A percentile compares a stretch with the other conserved stretches of the same genome.
These are phyloP conservation scores for Rhyzopertha dominica DNA, from an alignment of 1,140 invertebrate species.

Conservation along the genomic window DNA sequence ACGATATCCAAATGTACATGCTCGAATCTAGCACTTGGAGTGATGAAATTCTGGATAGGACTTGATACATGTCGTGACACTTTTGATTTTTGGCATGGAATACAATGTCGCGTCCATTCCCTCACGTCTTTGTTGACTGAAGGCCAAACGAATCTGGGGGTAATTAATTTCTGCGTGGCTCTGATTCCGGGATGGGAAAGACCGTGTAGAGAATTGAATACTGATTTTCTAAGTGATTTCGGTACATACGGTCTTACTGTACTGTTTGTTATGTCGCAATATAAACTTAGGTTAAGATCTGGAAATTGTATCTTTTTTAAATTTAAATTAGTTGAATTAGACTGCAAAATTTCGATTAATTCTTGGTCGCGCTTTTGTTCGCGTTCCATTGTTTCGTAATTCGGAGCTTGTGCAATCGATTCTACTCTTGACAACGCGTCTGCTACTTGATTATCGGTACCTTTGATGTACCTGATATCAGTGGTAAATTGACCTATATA, in stretches of 20 bases:
- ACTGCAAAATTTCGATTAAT: no score
- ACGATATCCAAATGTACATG: conserved; percentile 46
- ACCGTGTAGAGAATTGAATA: no score
- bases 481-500: conserved; percentile 38
- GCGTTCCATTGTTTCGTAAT: no score
- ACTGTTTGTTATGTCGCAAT: no score
- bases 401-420: conserved; percentile 7
- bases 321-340: no score
- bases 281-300: no score
- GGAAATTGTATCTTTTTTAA: no score
- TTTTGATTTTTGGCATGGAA: conserved; percentile 34
- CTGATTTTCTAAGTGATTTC: no score
- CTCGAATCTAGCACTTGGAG: conserved; percentile 20
- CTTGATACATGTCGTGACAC: conserved; percentile 18
- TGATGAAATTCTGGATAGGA: conserved; percentile 15
- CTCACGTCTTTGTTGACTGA: conserved; percentile 27
- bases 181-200: conserved; percentile 27
- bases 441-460: conserved; percentile 31
- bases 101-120: conserved; percentile 24
- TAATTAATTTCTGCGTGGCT: conserved; percentile 20
- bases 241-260: no score
- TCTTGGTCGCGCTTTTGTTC: no score
- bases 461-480: conserved; percentile 37
- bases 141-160: conserved; percentile 34
- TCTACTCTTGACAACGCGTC: conserved; percentile 33